Evolutionary conservation across 1,140 invertebrate genomes (phyloP).

Genomic region (Drosophila tristis): DNA sequence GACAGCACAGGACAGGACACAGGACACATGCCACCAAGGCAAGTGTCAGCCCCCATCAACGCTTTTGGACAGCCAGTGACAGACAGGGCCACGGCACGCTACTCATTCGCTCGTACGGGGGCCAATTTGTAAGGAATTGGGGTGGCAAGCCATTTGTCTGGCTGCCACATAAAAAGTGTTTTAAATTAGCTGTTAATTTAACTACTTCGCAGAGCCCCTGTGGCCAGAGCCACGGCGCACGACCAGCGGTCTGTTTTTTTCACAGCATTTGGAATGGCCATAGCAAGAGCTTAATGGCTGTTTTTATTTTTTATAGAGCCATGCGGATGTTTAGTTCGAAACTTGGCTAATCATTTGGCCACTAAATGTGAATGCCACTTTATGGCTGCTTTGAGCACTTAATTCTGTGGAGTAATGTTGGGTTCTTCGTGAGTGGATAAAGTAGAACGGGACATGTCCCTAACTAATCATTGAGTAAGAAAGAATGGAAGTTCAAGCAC

Average conservation of each 20-base stretch:
- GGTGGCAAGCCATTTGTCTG: slow-evolving; percentile 53
- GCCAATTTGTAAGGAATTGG: neutral
- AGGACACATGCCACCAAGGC: slow-evolving; percentile 5
- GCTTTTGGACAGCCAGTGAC: slow-evolving; percentile 33
- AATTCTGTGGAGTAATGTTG: slow-evolving; percentile 2
- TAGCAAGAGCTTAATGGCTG: slow-evolving; percentile 36
- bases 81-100: neutral
- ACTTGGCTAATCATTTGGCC: slow-evolving; percentile 33
- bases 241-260: slow-evolving; percentile 6
- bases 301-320: slow-evolving; percentile 33
- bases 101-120: no score
- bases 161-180: slow-evolving; percentile 70
- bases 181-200: slow-evolving; percentile 75
- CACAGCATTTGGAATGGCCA: slow-evolving; percentile 7
- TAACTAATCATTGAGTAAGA: no score
- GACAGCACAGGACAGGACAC: slow-evolving; percentile 35
- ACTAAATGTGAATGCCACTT: slow-evolving; percentile 30
- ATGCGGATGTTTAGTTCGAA: slow-evolving; percentile 25
- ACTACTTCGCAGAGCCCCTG: slow-evolving; percentile 37
- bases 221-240: neutral
- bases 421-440: neutral
- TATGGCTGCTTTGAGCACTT: slow-evolving; percentile 5
- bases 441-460: no score
- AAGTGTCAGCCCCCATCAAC: slow-evolving; percentile 5
- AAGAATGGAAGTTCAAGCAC: no score